Conservation (phyloP, 2,797 vertebrate species). For the Potorous gilbertii region DNA sequence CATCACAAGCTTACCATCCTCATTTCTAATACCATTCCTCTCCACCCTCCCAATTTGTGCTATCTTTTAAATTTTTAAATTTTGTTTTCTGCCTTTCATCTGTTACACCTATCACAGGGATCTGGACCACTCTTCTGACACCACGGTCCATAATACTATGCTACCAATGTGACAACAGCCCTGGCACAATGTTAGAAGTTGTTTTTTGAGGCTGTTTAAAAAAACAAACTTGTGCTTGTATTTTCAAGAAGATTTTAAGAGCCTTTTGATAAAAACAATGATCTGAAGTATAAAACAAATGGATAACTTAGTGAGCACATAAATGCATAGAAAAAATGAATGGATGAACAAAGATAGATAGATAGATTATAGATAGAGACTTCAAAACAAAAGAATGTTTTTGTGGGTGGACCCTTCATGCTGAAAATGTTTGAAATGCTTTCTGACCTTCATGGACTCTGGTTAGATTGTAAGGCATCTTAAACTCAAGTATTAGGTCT, state of each 20-base stretch:
- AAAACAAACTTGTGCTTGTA: conserved; percentile 25
- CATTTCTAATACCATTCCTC: background rate
- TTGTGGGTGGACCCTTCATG: background rate
- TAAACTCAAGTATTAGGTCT: background rate
- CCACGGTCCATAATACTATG: background rate
- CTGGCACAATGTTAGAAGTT: conserved; percentile 13
- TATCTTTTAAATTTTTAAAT: background rate
- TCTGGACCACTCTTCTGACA: background rate
- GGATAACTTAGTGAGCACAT: background rate
- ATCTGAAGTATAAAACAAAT: background rate
- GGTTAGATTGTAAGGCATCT: background rate
- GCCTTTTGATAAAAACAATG: conserved; percentile 21
- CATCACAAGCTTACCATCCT: background rate
- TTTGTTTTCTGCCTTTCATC: background rate
- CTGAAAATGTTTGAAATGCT: conserved; percentile 12
- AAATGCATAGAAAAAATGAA: background rate
- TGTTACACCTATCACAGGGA: background rate
- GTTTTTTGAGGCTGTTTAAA: conserved; percentile 6
- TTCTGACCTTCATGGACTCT: background rate
- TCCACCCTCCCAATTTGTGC: background rate
- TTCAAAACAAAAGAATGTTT: conserved; percentile 44
- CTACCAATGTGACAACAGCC: background rate
- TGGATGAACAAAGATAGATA: background rate
- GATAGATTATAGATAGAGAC: background rate
- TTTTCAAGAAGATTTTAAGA: conserved; percentile 13